Evolutionary conservation across 1,140 invertebrate genomes (phyloP).

Genomic region (Drosophila malerkotliana): DNA sequence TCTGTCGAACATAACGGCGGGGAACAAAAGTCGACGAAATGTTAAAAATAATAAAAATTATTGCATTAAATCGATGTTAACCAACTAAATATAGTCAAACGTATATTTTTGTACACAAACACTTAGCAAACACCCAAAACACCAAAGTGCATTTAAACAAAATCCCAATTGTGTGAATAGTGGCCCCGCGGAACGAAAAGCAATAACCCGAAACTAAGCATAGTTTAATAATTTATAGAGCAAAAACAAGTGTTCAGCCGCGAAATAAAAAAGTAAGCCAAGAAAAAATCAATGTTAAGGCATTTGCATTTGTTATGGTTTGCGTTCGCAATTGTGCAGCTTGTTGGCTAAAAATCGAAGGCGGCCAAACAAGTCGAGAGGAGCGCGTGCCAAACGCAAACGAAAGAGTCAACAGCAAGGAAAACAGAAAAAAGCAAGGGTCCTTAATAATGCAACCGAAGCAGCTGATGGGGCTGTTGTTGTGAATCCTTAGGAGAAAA

Average conservation of each 20-base stretch:
- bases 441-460: neutral
- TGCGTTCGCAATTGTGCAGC: constrained; percentile 20
- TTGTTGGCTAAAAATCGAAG: constrained; percentile 75
- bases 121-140: constrained; percentile 39
- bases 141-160: constrained; percentile 73
- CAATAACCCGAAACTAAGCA: constrained; percentile 25
- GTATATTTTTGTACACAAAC: constrained; percentile 68
- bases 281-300: constrained; percentile 66
- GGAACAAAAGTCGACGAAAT: constrained; percentile 51
- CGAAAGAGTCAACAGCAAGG: constrained; percentile 25
- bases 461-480: constrained; percentile 5
- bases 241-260: constrained; percentile 49
- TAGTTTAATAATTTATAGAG: constrained; percentile 12
- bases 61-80: constrained; percentile 24
- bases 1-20: constrained; percentile 63
- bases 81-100: constrained; percentile 37
- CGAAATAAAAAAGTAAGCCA: constrained; percentile 60
- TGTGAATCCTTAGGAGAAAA: neutral
- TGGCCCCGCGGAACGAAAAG: constrained; percentile 47
- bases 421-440: neutral
- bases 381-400: constrained; percentile 55
- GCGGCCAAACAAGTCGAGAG: constrained; percentile 64
- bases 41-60: constrained; percentile 14
- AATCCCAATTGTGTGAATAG: constrained; percentile 13
- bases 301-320: constrained; percentile 34